phyloP scores from a whole-genome alignment of 2,888 invertebrate genomes.

The Diarsia brunnea region DNA sequence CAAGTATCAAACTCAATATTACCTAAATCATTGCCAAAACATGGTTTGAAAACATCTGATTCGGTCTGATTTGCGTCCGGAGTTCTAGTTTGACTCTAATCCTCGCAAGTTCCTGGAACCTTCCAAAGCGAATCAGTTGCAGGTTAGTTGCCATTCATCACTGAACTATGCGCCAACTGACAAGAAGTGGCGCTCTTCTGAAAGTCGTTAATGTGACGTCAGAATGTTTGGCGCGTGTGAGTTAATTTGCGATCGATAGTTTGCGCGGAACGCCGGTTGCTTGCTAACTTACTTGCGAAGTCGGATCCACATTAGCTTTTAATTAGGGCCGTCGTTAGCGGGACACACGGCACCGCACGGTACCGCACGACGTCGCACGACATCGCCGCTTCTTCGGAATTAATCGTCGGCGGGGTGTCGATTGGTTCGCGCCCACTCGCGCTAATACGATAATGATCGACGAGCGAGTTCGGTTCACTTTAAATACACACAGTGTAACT shows the following conservation, averaged over 20 bases:
- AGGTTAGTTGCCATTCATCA: slow-evolving; percentile 42
- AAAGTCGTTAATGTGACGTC: slow-evolving; percentile 54
- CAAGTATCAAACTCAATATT: not conserved
- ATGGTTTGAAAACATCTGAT: not conserved
- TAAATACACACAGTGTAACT: not conserved
- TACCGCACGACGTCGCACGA: slow-evolving; percentile 6
- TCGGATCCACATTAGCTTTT: slow-evolving; percentile 62
- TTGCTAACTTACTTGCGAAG: slow-evolving; percentile 49
- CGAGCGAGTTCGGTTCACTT: not conserved
- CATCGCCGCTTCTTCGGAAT: slow-evolving; percentile 12
- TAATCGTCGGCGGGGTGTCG: slow-evolving; percentile 3
- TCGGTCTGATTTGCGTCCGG: not conserved
- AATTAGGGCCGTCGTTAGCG: slow-evolving; percentile 60
- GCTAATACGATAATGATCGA: not conserved
- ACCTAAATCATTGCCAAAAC: not conserved
- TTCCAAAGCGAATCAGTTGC: slow-evolving; percentile 36
- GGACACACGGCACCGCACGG: slow-evolving; percentile 1
- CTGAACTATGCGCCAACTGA: slow-evolving; percentile 50
- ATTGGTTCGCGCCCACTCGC: slow-evolving; percentile 6
- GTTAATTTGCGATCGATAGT: slow-evolving; percentile 60
- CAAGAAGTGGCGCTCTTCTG: slow-evolving; percentile 42
- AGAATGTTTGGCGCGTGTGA: slow-evolving; percentile 47
- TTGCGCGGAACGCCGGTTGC: slow-evolving; percentile 27
- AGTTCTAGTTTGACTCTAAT: not conserved
- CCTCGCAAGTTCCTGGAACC: slow-evolving; percentile 1